phyloP scores from a whole-genome alignment of 2,797 vertebrate genomes.

The Semotilus atromaculatus region DNA sequence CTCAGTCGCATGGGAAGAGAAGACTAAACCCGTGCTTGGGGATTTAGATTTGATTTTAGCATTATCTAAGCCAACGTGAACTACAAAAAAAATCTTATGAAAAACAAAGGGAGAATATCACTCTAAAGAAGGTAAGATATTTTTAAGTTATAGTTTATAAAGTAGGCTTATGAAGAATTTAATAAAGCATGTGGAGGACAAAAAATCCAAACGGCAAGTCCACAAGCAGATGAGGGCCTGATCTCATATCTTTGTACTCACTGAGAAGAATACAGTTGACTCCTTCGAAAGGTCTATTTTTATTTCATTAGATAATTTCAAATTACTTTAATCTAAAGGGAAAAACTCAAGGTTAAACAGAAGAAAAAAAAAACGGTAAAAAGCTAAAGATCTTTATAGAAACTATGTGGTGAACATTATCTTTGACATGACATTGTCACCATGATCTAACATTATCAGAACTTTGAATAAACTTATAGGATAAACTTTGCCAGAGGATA shows the following conservation, averaged over 20 bases:
- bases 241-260: neutral
- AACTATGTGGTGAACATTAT: neutral
- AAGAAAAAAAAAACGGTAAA: neutral
- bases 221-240: neutral
- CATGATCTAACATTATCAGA: no score
- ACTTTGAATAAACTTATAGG: neutral
- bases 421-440: no score
- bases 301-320: neutral
- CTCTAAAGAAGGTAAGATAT: constrained; percentile 65
- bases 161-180: neutral
- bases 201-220: neutral
- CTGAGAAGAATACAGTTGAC: neutral
- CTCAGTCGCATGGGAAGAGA: constrained; percentile 55
- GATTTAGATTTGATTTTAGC: constrained; percentile 37
- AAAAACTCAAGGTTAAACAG: neutral
- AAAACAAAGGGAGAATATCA: constrained; percentile 45
- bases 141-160: neutral
- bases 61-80: constrained; percentile 14
- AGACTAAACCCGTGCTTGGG: constrained; percentile 55
- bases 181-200: no score
- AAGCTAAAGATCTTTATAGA: neutral
- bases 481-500: neutral
- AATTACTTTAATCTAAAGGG: neutral
- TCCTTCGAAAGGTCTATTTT: neutral
- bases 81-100: constrained; percentile 55